phyloP scores from a whole-genome alignment of 2,113 vertebrate genomes.

The Danio rerio region DNA sequence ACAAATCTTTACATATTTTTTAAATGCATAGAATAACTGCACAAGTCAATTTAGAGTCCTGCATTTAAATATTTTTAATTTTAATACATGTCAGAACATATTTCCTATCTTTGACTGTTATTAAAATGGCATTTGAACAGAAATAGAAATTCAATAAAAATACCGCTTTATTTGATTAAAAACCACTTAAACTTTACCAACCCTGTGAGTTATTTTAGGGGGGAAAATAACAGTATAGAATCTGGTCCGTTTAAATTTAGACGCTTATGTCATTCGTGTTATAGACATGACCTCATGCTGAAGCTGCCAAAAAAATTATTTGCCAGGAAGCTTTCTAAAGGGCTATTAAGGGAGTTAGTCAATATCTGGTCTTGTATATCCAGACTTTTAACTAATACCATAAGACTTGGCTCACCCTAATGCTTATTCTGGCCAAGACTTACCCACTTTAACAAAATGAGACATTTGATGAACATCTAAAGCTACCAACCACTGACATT shows the following conservation, averaged over 20 bases:
- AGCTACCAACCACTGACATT: neutral
- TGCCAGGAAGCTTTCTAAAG: conserved; percentile 41
- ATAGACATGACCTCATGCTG: conserved; percentile 15
- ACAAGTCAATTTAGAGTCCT: no score
- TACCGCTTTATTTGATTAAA: no score
- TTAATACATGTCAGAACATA: no score
- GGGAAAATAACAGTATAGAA: no score
- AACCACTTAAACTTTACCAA: no score
- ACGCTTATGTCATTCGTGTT: conserved; percentile 19
- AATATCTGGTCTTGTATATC: neutral
- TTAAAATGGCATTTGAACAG: no score
- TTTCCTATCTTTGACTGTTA: no score
- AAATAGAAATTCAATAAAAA: no score
- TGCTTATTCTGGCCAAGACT: neutral
- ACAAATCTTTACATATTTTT: no score
- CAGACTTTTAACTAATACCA: neutral
- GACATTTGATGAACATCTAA: neutral
- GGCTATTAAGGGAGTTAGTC: conserved; percentile 17
- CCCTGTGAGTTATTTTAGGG: no score
- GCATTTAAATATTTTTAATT: no score
- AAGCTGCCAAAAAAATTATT: conserved; percentile 13
- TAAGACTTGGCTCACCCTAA: neutral
- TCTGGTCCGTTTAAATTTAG: conserved; percentile 24
- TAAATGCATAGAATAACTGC: no score
- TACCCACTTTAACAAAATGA: neutral